These are phyloP conservation scores for Sinocyclocheilus maitianheensis DNA, from an alignment of 2,113 vertebrate genomes.

Conservation along the genomic window DNA sequence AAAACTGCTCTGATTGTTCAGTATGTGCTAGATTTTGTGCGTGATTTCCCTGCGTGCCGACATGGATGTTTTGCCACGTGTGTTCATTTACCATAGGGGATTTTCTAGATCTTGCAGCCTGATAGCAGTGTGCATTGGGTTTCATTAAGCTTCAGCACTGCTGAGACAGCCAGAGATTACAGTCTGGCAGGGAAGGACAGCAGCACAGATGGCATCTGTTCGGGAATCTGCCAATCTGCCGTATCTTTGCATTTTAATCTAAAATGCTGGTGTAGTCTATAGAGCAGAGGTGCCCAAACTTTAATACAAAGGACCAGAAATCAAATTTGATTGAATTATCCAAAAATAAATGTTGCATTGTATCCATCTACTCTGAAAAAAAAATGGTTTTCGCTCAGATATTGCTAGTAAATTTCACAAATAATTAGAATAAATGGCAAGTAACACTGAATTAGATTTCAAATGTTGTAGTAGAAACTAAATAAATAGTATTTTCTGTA, in stretches of 20 bases:
- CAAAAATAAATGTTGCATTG: neutral
- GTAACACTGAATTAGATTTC: too few species aligned
- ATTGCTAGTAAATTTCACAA: too few species aligned
- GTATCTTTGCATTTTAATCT: constrained; percentile 3
- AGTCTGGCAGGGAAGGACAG: constrained; percentile 45
- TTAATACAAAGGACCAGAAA: neutral
- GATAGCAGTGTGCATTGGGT: constrained; percentile 59
- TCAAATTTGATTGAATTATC: neutral
- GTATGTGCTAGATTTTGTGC: constrained; percentile 14
- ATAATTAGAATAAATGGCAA: too few species aligned
- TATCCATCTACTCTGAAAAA: neutral
- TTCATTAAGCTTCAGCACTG: constrained; percentile 69
- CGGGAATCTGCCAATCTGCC: neutral
- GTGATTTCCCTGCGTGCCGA: constrained; percentile 14
- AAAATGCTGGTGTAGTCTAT: neutral
- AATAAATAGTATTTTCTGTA: too few species aligned
- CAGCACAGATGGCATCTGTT: constrained; percentile 40
- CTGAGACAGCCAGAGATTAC: constrained; percentile 66
- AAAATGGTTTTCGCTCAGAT: too few species aligned
- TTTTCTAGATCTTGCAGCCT: constrained; percentile 63
- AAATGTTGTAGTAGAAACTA: too few species aligned
- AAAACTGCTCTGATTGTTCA: constrained; percentile 14
- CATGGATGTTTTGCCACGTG: constrained; percentile 10
- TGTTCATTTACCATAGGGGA: constrained; percentile 55
- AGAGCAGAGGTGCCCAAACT: neutral